These are phyloP conservation scores for Chrysopa pallens DNA, from an alignment of 1,140 invertebrate species.

Conservation along the genomic window DNA sequence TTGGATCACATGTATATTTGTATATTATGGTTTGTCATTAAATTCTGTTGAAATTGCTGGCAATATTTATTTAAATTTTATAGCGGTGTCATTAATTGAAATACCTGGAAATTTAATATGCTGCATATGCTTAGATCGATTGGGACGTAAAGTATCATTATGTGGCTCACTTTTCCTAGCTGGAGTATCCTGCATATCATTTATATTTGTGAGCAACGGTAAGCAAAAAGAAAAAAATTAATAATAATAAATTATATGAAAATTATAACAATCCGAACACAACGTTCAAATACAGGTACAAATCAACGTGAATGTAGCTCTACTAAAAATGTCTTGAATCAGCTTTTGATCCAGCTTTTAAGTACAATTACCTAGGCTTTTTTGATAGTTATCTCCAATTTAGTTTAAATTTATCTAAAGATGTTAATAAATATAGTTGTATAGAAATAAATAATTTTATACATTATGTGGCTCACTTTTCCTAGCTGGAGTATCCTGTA, in stretches of 20 bases:
- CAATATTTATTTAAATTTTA: slow-evolving; percentile 29
- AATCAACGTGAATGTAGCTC: background rate
- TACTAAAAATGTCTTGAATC: background rate
- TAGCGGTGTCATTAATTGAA: slow-evolving; percentile 28
- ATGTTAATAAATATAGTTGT: background rate
- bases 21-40: slow-evolving; percentile 44
- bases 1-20: slow-evolving; percentile 30
- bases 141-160: slow-evolving; percentile 35
- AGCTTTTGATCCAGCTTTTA: background rate
- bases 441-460: background rate
- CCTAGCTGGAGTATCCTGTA: slow-evolving; percentile 13
- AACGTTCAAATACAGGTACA: background rate
- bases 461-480: slow-evolving; percentile 29
- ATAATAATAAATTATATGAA: background rate
- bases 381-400: background rate
- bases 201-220: slow-evolving; percentile 23
- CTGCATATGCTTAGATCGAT: slow-evolving; percentile 30
- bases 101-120: slow-evolving; percentile 31
- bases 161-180: slow-evolving; percentile 27
- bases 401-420: background rate
- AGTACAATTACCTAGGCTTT: background rate
- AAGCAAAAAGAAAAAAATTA: background rate
- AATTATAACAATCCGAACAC: background rate
- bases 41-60: slow-evolving; percentile 40
- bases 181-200: slow-evolving; percentile 21